Conservation (phyloP, 1,140 invertebrate species). For the Drosophila kikkawai region DNA sequence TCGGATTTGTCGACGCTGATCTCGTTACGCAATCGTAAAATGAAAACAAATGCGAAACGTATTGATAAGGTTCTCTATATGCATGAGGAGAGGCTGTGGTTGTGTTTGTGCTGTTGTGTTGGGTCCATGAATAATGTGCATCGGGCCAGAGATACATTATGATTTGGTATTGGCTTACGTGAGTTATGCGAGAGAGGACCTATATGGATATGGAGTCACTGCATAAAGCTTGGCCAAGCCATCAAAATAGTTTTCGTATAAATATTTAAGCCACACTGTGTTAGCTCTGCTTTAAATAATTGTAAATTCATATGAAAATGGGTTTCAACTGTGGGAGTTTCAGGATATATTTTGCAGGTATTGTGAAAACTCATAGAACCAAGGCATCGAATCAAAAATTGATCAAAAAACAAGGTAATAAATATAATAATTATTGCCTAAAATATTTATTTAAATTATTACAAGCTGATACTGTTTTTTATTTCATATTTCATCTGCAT, state of each 20-base stretch:
- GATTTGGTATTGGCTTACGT: constrained; percentile 34
- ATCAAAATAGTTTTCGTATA: constrained; percentile 17
- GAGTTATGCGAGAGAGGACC: constrained; percentile 22
- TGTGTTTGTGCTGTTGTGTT: not conserved
- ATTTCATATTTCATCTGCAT: not conserved
- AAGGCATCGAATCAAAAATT: too few species aligned
- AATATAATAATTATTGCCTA: too few species aligned
- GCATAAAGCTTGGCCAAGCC: not conserved
- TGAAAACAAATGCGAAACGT: constrained; percentile 81
- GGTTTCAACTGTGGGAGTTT: not conserved
- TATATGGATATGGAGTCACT: not conserved
- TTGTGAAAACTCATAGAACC: too few species aligned
- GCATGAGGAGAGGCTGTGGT: constrained; percentile 9
- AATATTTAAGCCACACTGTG: constrained; percentile 13
- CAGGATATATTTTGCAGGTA: too few species aligned
- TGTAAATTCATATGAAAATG: not conserved
- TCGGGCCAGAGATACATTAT: constrained; percentile 42
- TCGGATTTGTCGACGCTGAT: constrained; percentile 80
- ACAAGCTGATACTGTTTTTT: not conserved
- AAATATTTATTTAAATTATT: not conserved
- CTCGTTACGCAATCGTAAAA: constrained; percentile 82
- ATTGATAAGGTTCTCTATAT: constrained; percentile 75
- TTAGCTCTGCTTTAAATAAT: not conserved
- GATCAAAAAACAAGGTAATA: too few species aligned
- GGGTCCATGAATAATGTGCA: constrained; percentile 51